These are phyloP conservation scores for Pseudochaenichthys georgianus DNA, from an alignment of 2,797 vertebrate genomes.

Conservation along the genomic window DNA sequence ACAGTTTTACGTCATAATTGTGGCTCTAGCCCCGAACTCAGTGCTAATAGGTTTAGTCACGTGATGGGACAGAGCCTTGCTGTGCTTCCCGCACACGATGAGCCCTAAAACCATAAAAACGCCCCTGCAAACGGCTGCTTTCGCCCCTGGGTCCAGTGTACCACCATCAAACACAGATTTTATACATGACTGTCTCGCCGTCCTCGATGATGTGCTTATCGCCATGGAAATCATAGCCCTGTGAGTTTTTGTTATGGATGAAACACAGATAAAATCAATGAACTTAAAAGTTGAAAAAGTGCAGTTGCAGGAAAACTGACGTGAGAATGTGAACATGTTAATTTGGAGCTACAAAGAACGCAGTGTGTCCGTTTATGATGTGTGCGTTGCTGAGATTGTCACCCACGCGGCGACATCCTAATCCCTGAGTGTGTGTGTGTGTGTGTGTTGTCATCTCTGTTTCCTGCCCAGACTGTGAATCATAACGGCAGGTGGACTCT, in stretches of 20 bases:
- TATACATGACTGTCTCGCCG: not conserved
- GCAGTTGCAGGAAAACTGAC: not conserved
- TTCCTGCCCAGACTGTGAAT: conserved; percentile 76
- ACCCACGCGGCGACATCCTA: conserved; percentile 52
- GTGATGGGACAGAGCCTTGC: conserved; percentile 5
- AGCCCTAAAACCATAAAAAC: conserved; percentile 37
- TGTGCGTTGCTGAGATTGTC: conserved; percentile 29
- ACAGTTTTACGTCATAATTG: no score
- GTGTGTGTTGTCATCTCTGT: conserved; percentile 45
- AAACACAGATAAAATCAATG: not conserved
- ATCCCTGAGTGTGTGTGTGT: conserved; percentile 42
- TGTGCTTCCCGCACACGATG: not conserved
- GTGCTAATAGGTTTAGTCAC: not conserved
- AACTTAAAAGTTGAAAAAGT: not conserved
- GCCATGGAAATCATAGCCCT: not conserved
- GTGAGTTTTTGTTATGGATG: not conserved
- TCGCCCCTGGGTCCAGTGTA: not conserved
- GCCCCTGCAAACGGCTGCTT: not conserved
- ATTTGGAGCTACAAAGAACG: conserved; percentile 17
- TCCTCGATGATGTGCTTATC: not conserved
- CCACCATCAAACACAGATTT: conserved; percentile 2
- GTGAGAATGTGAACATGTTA: not conserved
- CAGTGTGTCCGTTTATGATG: conserved; percentile 8
- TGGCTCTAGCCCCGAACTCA: not conserved
- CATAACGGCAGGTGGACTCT: conserved; percentile 74